phyloP scores from a whole-genome alignment of 1,140 invertebrate genomes.

The Littorina saxatilis region DNA sequence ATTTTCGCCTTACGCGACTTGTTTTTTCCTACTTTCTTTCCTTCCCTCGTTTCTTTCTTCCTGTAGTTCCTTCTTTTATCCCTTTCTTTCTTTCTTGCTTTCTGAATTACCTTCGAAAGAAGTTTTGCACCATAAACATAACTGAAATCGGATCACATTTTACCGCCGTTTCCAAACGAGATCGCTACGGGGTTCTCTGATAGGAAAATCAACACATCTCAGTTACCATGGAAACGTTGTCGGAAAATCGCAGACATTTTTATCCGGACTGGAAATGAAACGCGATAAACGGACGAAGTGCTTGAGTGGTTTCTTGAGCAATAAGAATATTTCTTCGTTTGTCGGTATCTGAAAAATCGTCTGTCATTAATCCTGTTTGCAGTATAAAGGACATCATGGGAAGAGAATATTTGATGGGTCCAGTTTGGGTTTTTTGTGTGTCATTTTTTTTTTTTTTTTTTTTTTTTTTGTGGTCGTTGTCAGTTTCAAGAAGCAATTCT shows the following conservation, averaged over 20 bases:
- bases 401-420: no score
- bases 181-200: background rate
- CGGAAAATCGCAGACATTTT: constrained; percentile 17
- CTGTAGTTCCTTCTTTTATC: background rate
- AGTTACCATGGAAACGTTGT: constrained; percentile 4
- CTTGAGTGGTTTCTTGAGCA: no score
- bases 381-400: no score
- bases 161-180: background rate
- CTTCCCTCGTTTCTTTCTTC: background rate
- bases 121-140: background rate
- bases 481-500: no score
- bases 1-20: background rate
- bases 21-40: background rate
- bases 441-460: no score
- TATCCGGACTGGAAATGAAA: constrained; percentile 22
- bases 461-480: no score
- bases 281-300: background rate
- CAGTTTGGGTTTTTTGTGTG: no score
- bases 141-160: background rate
- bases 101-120: background rate
- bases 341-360: no score
- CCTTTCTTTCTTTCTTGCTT: background rate
- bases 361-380: no score
- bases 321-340: no score
- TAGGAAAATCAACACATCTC: constrained; percentile 4